Evolutionary conservation across 2,797 vertebrate genomes (phyloP).

Genomic region (Malurus leucopterus): DNA sequence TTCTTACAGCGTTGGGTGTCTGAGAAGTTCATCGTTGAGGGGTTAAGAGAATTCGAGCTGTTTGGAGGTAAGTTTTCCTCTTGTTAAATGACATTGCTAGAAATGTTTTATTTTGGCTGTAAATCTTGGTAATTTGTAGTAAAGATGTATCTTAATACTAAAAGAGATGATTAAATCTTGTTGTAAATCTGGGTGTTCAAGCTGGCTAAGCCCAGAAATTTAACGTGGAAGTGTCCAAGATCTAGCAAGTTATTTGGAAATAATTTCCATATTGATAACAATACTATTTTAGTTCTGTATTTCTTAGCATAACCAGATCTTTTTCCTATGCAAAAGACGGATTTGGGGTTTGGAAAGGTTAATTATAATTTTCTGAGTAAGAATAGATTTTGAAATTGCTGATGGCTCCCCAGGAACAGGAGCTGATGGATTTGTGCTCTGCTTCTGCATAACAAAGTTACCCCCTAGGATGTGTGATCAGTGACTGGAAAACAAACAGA

Average conservation of each 20-base stretch:
- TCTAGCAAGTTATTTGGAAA: not conserved
- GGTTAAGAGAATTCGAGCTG: constrained; percentile 94
- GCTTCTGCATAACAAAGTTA: not conserved
- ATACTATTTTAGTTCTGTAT: not conserved
- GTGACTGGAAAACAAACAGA: not conserved
- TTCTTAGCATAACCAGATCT: not conserved
- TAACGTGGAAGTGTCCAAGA: not conserved
- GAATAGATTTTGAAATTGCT: not conserved
- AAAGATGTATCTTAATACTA: not conserved
- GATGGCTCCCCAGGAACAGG: not conserved
- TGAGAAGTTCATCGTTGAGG: constrained; percentile 98
- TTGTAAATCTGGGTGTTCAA: not conserved
- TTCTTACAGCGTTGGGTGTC: constrained; percentile 92
- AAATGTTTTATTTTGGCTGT: not conserved
- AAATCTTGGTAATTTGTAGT: not conserved
- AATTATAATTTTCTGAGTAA: not conserved
- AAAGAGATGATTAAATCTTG: not conserved
- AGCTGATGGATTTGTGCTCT: not conserved
- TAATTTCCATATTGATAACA: not conserved
- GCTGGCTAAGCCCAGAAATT: not conserved
- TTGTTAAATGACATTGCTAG: rapidly evolving
- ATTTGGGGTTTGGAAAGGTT: not conserved
- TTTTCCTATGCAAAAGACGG: not conserved
- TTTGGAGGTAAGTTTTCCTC: constrained; percentile 88
- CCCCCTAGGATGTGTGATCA: not conserved